These are phyloP conservation scores for Labia minor DNA, from an alignment of 2,888 invertebrate genomes.

Conservation along the genomic window DNA sequence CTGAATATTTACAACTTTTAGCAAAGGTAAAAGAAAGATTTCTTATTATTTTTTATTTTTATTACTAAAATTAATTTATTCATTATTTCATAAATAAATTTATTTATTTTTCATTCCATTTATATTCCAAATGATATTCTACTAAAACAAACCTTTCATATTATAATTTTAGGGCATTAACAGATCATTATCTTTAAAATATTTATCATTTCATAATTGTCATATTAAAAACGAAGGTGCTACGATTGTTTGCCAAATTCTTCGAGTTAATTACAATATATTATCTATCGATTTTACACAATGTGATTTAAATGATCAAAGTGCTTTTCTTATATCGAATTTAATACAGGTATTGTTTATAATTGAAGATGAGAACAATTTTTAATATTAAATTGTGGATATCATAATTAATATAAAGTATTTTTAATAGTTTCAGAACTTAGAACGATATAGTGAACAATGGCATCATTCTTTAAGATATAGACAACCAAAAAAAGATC, in stretches of 20 bases:
- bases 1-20: neutral
- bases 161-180: neutral
- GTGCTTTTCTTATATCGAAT: neutral
- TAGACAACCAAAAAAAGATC: neutral
- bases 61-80: neutral
- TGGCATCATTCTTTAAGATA: neutral
- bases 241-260: neutral
- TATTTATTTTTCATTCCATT: too few relatives aligned
- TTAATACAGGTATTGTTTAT: neutral
- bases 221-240: neutral
- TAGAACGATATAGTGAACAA: constrained; percentile 1
- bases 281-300: neutral
- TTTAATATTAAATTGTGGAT: too few relatives aligned
- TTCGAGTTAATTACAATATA: neutral
- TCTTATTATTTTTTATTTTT: neutral
- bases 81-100: neutral
- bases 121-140: too few relatives aligned
- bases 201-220: constrained; percentile 3
- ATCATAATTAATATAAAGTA: neutral
- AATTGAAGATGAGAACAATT: too few relatives aligned
- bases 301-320: neutral
- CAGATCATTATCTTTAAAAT: neutral
- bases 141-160: too few relatives aligned
- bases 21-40: too few relatives aligned
- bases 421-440: neutral